Conservation (phyloP, 2,113 vertebrate genomes). For the Clarias gariepinus region DNA sequence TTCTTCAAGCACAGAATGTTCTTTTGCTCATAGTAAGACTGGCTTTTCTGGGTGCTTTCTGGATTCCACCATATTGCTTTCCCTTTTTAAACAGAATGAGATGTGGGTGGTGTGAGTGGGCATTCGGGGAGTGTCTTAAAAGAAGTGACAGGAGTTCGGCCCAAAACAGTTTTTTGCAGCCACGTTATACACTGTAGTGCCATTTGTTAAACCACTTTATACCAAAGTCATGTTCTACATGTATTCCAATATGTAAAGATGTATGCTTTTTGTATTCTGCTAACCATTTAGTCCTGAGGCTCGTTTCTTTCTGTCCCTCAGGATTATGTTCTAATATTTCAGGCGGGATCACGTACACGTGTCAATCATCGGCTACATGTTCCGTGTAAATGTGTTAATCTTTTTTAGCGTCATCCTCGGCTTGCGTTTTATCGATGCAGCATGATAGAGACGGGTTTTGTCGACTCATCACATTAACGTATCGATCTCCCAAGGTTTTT, state of each 20-base stretch:
- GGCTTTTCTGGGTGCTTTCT: neutral
- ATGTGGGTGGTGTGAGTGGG: neutral
- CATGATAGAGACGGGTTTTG: conserved; percentile 10
- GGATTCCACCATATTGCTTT: neutral
- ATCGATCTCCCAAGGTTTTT: conserved; percentile 36
- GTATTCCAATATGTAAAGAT: neutral
- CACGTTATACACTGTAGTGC: neutral
- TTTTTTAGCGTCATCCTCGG: neutral
- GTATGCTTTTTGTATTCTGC: neutral
- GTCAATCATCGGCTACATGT: neutral
- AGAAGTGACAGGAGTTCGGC: neutral
- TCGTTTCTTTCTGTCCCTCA: neutral
- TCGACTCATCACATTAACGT: conserved; percentile 44
- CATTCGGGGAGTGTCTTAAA: neutral
- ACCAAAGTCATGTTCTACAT: neutral
- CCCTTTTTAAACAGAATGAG: neutral
- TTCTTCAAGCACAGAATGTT: neutral
- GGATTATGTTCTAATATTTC: neutral
- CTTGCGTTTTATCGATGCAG: neutral
- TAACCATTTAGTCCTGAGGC: neutral
- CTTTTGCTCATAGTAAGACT: neutral
- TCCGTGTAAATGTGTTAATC: neutral
- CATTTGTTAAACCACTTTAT: neutral
- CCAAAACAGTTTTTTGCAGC: neutral
- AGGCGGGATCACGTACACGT: neutral